These are phyloP conservation scores for Tauraco erythrolophus DNA, from an alignment of 2,113 vertebrate species.

Conservation along the genomic window DNA sequence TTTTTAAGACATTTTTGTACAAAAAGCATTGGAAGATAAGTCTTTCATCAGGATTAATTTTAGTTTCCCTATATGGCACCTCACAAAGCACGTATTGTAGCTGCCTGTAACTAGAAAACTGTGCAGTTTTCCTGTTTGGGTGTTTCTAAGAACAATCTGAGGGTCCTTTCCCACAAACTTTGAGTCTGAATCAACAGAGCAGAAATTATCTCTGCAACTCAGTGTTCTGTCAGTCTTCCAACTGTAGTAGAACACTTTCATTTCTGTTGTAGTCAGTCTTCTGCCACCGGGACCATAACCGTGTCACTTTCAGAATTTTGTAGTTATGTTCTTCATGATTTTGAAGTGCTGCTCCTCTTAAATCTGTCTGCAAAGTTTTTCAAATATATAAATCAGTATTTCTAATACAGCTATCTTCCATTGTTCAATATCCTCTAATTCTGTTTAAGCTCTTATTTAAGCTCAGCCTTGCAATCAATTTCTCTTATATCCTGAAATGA, in stretches of 20 bases:
- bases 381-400: neutral
- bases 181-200: neutral
- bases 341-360: neutral
- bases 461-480: neutral
- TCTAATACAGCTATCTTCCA: fast-evolving
- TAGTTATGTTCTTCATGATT: neutral
- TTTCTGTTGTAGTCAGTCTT: neutral
- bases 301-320: neutral
- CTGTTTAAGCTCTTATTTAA: neutral
- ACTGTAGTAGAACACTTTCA: neutral
- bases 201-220: conserved; percentile 29
- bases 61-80: neutral
- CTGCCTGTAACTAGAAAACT: neutral
- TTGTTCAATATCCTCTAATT: neutral
- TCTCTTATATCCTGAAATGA: neutral
- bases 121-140: neutral
- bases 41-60: neutral
- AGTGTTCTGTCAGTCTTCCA: neutral
- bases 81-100: neutral
- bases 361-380: neutral
- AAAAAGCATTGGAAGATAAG: neutral
- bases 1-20: neutral
- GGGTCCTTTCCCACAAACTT: neutral
- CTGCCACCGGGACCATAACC: neutral
- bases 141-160: neutral